Conservation (phyloP, 2,888 invertebrate genomes). For the Leptarthrus brevirostris region DNA sequence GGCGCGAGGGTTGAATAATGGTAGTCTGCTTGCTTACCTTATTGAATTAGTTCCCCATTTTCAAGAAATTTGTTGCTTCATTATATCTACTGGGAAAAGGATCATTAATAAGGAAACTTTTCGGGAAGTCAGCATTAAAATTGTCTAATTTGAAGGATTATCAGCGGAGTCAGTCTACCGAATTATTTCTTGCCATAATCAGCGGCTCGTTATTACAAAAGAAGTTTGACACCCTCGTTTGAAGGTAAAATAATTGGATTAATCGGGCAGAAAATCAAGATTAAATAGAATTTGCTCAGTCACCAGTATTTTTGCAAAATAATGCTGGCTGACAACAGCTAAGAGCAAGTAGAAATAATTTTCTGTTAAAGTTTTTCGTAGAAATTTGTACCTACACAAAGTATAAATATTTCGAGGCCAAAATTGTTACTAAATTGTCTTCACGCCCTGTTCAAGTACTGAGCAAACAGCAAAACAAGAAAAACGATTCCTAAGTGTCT, state of each 20-base stretch:
- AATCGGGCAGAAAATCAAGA: background rate
- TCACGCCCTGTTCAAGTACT: too few species aligned
- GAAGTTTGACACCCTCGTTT: background rate
- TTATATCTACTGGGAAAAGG: background rate
- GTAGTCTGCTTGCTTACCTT: conserved; percentile 7
- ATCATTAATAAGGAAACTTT: conserved; percentile 1
- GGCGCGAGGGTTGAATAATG: conserved; percentile 2
- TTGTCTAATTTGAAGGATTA: background rate
- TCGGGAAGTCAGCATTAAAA: background rate
- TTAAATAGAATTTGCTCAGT: background rate
- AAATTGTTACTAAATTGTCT: too few species aligned
- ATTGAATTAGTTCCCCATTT: conserved; percentile 20
- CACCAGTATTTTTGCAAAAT: background rate
- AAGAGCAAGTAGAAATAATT: too few species aligned
- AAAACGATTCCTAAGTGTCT: too few species aligned
- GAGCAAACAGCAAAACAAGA: too few species aligned
- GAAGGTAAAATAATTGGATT: background rate
- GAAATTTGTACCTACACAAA: too few species aligned
- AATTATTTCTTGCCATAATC: conserved; percentile 2
- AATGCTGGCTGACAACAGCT: background rate
- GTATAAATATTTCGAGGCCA: too few species aligned
- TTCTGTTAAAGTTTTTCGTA: too few species aligned
- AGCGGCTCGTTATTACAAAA: background rate
- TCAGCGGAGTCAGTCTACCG: conserved; percentile 1
- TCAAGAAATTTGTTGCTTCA: background rate